Evolutionary conservation across 1,140 invertebrate genomes (phyloP), one percentile per base, ranked within the genome.

Genomic region (Orius laevigatus): DNA sequence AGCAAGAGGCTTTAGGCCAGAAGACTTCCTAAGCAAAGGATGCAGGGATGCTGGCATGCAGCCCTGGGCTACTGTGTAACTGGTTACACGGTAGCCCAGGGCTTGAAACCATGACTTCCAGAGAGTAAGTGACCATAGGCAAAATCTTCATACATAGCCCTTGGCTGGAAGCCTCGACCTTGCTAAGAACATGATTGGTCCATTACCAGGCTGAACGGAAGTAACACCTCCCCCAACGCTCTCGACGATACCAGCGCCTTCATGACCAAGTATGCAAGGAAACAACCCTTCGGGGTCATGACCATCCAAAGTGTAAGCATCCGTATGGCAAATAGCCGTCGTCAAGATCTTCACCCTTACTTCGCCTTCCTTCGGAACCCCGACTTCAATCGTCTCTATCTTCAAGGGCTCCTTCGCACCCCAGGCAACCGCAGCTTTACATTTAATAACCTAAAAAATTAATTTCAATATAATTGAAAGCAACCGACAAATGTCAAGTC

Each of bases 261-360:
- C 92, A 59, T 96, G 91, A 1, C 91, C 92, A 35, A 98, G 70
- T 55, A 98, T 70, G 32, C 84, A 80, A 1, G 95, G 95, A 62
- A 98, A 98, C 11, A 80, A 65, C 10, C 93, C 94, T 69, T 98
- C 94, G 0, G 92, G 80, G 67, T 98, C 94, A 53, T 78, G 71
- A 10, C 95, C 94, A 56, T 79, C 79, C 12, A 95, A 64, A 12
- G 93, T 97, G 60, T 95, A 96, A 3, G 86, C 79, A 71, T 98
- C 95, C 0, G 95, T 98, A 60, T 98, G 95, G 62, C 95, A 98
- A n/a, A 98, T 79, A 38, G 89, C 93, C 48, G 86, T 87, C 18
- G 80, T 74, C 4, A 78, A 58, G 43, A 97, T 74, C 67, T 89
- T 79, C 9, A 91, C 69, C 46, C 82, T 71, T 10, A 67, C 62